Base-by-base conservation (phyloP, 2,888 invertebrate genomes). In the Horisme vitalbata region DNA sequence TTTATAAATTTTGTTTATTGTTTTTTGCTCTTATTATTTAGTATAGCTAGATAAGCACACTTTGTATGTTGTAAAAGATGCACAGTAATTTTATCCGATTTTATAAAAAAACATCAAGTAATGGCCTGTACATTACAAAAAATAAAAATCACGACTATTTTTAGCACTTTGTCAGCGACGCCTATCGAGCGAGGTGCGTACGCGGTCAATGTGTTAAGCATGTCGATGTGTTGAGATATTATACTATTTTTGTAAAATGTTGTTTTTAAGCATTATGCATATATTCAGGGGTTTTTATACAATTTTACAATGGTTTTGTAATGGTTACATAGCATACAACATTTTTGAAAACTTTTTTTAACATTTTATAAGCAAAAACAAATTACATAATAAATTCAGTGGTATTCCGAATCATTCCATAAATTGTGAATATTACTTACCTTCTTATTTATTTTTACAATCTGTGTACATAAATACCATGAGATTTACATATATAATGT, bases 161-260 rank as follows among this genome's bases (percentile, higher is more conserved):
- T n/a, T n/a, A n/a, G n/a, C n/a, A n/a, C n/a, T n/a, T n/a, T n/a
- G n/a, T n/a, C n/a, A n/a, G n/a, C n/a, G n/a, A n/a, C n/a, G n/a
- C n/a, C n/a, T n/a, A n/a, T n/a, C n/a, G n/a, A n/a, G n/a, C n/a
- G n/a, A n/a, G n/a, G n/a, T n/a, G n/a, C n/a, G n/a, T n/a, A n/a
- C 10, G 4, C 11, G 10, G 4, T 28, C 12, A 21, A 31, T 20
- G 35, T 32, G 36, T 20, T 2, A 27, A 12, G 14, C 28, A 32
- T 51, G 45, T 55, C 63, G 18, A 41, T 43, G 66, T 68, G 58
- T 66, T 61, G 60, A 64, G 62, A 77, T 68, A 76, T 68, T 8
- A 67, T 67, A 74, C 65, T 74, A 81, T 83, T 82, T 83, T 83
- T 81, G 71, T 82, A 81, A 65, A 15, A 66, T 75, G 73, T 78